These are phyloP conservation scores for Poeciliopsis prolifica DNA, from an alignment of 2,113 vertebrate genomes.

Conservation along the genomic window DNA sequence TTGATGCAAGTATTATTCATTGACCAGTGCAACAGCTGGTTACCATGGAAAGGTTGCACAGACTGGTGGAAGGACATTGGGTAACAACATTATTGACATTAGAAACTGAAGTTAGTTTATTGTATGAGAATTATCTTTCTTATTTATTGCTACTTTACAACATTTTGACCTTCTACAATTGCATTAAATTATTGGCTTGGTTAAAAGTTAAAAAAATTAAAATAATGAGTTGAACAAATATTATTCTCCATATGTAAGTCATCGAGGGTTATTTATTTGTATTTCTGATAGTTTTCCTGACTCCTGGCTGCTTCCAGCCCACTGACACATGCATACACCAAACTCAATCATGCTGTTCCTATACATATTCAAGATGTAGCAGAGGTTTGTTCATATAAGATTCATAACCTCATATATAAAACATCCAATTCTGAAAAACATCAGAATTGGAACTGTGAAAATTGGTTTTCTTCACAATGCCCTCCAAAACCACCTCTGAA, in stretches of 20 bases:
- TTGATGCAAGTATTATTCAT: no score
- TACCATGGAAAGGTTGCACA: no score
- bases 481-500: neutral
- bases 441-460: neutral
- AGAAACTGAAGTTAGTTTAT: no score
- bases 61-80: no score
- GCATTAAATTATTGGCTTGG: neutral
- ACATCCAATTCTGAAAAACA: neutral
- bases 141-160: neutral
- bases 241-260: neutral
- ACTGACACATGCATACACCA: neutral
- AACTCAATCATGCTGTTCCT: neutral
- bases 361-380: neutral
- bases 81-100: no score
- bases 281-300: neutral
- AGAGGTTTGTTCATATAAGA: neutral
- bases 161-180: neutral
- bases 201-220: neutral
- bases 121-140: neutral
- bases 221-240: neutral
- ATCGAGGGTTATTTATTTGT: neutral
- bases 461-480: neutral
- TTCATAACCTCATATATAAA: slow-evolving; percentile 11
- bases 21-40: no score
- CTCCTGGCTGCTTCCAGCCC: no score